These are phyloP conservation scores for Epistrophella euchroma DNA, from an alignment of 2,888 invertebrate genomes.

Conservation along the genomic window DNA sequence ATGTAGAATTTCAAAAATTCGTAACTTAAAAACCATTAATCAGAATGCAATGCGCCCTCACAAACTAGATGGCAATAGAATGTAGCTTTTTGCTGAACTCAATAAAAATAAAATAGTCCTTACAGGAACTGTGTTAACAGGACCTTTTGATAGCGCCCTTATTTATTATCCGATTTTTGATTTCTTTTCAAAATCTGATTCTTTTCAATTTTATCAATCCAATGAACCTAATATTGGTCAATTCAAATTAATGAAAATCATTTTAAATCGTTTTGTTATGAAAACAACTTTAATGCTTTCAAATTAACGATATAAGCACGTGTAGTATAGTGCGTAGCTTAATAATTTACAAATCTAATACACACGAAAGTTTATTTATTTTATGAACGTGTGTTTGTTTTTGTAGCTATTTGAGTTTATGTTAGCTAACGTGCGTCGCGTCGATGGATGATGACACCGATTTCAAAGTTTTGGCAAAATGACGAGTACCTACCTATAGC, in stretches of 20 bases:
- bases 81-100: not conserved
- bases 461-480: not conserved
- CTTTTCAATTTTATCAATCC: constrained; percentile 38
- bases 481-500: not conserved
- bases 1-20: constrained; percentile 12
- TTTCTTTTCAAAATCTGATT: constrained; percentile 55
- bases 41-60: not conserved
- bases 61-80: not conserved
- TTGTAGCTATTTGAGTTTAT: not conserved
- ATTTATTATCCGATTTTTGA: constrained; percentile 26
- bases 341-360: constrained; percentile 11
- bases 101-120: not conserved
- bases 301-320: constrained; percentile 55
- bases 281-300: constrained; percentile 23
- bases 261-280: constrained; percentile 79
- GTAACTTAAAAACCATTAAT: not conserved
- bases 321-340: constrained; percentile 29
- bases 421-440: not conserved
- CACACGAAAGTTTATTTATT: constrained; percentile 7
- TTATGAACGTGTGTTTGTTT: not conserved
- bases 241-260: constrained; percentile 79
- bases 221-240: not conserved
- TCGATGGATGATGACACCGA: not conserved
- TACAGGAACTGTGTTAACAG: constrained; percentile 23
- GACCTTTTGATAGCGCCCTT: constrained; percentile 38